Conservation (phyloP, 2,888 invertebrate species). For the Conistra vaccinii region DNA sequence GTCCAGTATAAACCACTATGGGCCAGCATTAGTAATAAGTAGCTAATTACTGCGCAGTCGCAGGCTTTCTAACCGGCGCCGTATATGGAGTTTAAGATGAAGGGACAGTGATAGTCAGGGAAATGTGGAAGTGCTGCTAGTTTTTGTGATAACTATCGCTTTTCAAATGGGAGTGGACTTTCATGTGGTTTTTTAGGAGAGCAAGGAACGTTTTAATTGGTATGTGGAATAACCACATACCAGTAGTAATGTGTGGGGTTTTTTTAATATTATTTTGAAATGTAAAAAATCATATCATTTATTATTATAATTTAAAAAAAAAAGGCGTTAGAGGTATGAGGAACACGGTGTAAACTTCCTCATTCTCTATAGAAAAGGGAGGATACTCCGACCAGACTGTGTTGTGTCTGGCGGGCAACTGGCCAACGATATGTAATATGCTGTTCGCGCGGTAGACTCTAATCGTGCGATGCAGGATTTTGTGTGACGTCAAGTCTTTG, state of each 20-base stretch:
- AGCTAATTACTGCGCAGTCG: constrained; percentile 52
- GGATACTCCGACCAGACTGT: too few relatives aligned
- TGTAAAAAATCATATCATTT: not conserved
- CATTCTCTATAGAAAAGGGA: too few relatives aligned
- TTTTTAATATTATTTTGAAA: not conserved
- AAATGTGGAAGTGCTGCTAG: constrained; percentile 11
- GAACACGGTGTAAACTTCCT: too few relatives aligned
- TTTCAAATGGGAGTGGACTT: constrained; percentile 8
- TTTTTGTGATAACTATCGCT: constrained; percentile 35
- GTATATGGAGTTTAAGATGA: constrained; percentile 50
- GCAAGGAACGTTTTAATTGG: not conserved
- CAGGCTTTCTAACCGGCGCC: constrained; percentile 47
- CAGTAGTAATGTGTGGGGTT: not conserved
- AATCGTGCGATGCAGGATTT: too few relatives aligned
- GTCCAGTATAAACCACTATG: constrained; percentile 6
- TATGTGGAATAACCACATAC: too few relatives aligned
- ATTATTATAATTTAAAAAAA: too few relatives aligned
- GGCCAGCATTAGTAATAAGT: constrained; percentile 33
- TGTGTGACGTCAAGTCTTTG: too few relatives aligned
- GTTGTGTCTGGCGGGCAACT: too few relatives aligned
- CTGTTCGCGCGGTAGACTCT: too few relatives aligned
- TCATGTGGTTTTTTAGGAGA: not conserved
- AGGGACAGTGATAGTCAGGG: constrained; percentile 47
- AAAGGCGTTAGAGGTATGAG: too few relatives aligned
- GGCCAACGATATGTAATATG: too few relatives aligned